Evolutionary conservation across 2,888 invertebrate species (phyloP).

Genomic region (Metopia argyrocephala): DNA sequence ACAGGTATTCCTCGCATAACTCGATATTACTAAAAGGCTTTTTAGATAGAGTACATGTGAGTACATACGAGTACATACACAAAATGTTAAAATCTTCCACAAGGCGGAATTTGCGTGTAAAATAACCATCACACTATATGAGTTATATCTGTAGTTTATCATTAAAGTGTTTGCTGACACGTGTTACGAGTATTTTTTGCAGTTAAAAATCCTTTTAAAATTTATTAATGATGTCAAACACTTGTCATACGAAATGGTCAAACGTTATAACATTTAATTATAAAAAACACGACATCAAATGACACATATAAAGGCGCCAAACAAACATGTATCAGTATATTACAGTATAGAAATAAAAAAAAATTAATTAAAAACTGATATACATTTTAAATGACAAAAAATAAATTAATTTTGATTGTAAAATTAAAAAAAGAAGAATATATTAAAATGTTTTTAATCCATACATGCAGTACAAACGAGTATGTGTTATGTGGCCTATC

Average conservation of each 20-base stretch:
- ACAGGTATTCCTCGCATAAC: too few species aligned
- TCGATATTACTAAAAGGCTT: too few species aligned
- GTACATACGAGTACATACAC: too few species aligned
- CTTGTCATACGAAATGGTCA: conserved; percentile 15
- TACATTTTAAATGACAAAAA: background rate
- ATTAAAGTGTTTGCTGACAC: background rate
- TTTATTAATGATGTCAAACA: conserved; percentile 20
- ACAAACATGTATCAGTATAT: background rate
- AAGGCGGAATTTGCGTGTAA: too few species aligned
- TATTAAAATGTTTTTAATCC: too few species aligned
- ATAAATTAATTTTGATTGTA: background rate
- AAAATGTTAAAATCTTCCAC: too few species aligned
- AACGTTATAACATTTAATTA: conserved; percentile 36
- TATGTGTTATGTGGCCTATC: too few species aligned
- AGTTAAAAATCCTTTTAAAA: conserved; percentile 4
- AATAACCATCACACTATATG: background rate
- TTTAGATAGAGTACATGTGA: too few species aligned
- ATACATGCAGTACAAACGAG: too few species aligned
- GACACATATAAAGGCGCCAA: background rate
- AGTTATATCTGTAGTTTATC: background rate
- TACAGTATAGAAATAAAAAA: background rate
- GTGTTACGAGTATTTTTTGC: background rate
- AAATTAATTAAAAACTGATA: background rate
- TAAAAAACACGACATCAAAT: conserved; percentile 27
- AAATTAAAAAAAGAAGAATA: too few species aligned